A percentile compares a stretch with the other conserved stretches of the same genome.
phyloP scores from a whole-genome alignment of 2,888 invertebrate species.

The Galeopsomyia nigrocyanea region DNA sequence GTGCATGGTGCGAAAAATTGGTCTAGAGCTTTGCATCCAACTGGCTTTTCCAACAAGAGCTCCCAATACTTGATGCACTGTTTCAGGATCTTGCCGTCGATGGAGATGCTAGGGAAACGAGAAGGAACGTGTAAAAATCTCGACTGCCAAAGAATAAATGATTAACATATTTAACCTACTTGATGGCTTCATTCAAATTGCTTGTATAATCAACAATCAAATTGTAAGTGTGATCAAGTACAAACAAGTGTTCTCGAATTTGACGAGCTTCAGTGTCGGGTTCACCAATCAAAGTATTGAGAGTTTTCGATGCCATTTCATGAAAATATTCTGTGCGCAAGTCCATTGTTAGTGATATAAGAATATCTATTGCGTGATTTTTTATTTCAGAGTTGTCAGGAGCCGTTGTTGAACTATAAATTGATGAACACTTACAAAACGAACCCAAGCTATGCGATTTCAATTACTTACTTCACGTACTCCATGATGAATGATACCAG shows the following conservation, averaged over 20 bases:
- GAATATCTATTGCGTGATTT: conserved; percentile 76
- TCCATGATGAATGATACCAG: conserved; percentile 77
- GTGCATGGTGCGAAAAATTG: conserved; percentile 81
- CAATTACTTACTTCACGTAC: conserved; percentile 70
- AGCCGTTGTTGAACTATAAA: conserved; percentile 65
- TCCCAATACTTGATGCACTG: conserved; percentile 88
- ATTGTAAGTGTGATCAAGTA: conserved; percentile 78
- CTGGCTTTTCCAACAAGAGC: conserved; percentile 84
- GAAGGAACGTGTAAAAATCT: neutral
- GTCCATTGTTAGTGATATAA: conserved; percentile 84
- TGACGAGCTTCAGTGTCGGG: conserved; percentile 77
- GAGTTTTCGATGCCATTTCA: conserved; percentile 74
- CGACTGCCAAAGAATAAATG: conserved; percentile 1
- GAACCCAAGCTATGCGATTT: neutral
- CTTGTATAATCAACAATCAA: conserved; percentile 76
- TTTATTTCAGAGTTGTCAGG: conserved; percentile 77
- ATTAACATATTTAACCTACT: conserved; percentile 56
- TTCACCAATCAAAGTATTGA: conserved; percentile 77
- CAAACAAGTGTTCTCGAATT: conserved; percentile 75
- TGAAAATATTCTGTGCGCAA: conserved; percentile 81
- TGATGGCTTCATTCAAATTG: conserved; percentile 59
- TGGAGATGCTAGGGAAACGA: conserved; percentile 59
- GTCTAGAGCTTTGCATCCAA: conserved; percentile 86
- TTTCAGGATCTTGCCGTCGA: conserved; percentile 76
- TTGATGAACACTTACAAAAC: neutral